A percentile compares a stretch with the other conserved stretches of the same genome.
Conservation (phyloP, 1,140 invertebrate species). For the Coenobita brevimanus region DNA sequence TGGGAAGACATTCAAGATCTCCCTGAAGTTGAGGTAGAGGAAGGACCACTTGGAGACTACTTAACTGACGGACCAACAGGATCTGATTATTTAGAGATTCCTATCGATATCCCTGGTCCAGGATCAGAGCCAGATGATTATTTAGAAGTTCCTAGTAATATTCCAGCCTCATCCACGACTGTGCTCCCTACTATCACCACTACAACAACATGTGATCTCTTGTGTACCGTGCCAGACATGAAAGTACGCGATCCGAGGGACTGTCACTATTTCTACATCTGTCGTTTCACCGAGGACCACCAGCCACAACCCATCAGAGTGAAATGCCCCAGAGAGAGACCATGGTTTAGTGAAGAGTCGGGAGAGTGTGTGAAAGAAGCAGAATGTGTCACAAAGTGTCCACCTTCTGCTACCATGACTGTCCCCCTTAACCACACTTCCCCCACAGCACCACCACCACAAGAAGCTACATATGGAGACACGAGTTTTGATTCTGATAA, state of each 20-base stretch:
- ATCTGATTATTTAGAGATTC: no score
- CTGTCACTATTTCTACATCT: slow-evolving; percentile 20
- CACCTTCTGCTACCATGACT: background rate
- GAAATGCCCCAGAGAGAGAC: slow-evolving; percentile 12
- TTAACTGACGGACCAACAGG: no score
- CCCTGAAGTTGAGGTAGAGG: background rate
- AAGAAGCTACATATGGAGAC: background rate
- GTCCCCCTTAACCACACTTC: background rate
- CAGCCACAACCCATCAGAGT: background rate
- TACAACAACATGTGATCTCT: background rate
- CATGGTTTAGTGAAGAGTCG: background rate
- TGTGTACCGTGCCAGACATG: background rate
- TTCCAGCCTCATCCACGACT: background rate
- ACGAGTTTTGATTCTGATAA: no score
- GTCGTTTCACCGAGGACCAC: background rate
- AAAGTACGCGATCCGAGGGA: slow-evolving; percentile 9
- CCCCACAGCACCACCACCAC: background rate
- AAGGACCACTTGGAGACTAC: background rate
- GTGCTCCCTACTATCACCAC: background rate
- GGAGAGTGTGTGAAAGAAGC: background rate
- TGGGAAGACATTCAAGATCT: background rate
- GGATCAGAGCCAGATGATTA: no score
- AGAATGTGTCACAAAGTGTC: background rate
- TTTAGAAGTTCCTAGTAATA: no score
- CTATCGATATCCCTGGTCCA: no score